phyloP scores from a whole-genome alignment of 2,797 vertebrate genomes.

The Chiloscyllium punctatum region DNA sequence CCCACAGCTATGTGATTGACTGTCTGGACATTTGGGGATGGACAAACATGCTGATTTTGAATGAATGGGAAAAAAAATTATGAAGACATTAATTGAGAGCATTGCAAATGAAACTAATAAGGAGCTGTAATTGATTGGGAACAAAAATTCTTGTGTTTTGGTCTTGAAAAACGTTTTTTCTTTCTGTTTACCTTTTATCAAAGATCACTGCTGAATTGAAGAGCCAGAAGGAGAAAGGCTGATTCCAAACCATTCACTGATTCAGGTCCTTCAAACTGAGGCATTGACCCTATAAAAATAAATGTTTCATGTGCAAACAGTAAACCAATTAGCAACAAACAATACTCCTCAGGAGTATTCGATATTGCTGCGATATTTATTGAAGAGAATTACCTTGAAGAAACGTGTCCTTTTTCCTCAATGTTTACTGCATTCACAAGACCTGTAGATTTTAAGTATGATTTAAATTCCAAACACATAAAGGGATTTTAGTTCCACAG shows the following conservation, averaged over 20 bases:
- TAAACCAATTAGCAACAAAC: neutral
- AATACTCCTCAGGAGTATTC: neutral
- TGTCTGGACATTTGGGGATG: too few relatives aligned
- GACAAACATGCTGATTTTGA: too few relatives aligned
- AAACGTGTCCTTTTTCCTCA: neutral
- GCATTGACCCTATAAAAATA: neutral
- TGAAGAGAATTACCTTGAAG: neutral
- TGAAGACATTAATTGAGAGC: neutral
- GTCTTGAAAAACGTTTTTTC: neutral
- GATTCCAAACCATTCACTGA: neutral
- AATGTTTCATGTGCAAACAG: constrained; percentile 12
- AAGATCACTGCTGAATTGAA: neutral
- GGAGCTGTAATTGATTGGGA: neutral
- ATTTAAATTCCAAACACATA: neutral
- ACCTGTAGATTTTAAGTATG: neutral
- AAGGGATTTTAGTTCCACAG: neutral
- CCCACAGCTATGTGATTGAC: too few relatives aligned
- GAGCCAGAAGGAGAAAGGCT: neutral
- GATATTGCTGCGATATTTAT: neutral
- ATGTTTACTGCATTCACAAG: neutral
- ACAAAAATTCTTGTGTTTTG: neutral
- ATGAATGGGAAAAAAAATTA: too few relatives aligned
- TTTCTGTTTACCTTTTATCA: neutral
- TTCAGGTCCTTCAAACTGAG: neutral
- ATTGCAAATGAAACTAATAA: neutral